Base-by-base conservation (phyloP, 2,113 vertebrate species). In the Percina caprodes region DNA sequence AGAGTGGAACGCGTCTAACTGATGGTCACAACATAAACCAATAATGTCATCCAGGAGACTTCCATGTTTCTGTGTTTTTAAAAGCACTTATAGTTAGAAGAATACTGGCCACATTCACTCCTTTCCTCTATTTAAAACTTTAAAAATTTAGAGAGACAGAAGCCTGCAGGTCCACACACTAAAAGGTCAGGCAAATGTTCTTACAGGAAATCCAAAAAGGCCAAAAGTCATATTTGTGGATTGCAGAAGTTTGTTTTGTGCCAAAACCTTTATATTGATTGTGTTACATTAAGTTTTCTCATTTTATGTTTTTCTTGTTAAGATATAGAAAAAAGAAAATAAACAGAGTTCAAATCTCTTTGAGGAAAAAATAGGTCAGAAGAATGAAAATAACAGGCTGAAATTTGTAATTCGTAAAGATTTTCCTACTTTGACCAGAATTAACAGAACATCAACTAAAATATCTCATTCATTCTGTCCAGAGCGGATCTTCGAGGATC, bases 401-500 rank as follows among this genome's bases (percentile, higher is more conserved):
- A 12, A 56, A 26, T 58, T 58, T 26, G 23, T 15, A 14, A 58
- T 58, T 58, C 2, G 3, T 11, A 12, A 49, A 2, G 48, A 49
- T 18, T 49, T 49, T 2, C 48, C 13, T 30, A 24, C 56, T 23
- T 21, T 69, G 30, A 39, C 30, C 2, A 0, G 3, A 66, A 3
- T 35, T 18, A 23, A 72, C 9, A 35, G 14, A 55, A 23, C 14
- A 42, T 42, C 39, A 42, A 60, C 7, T 58, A 3, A 73, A 68
- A 24, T 24, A 1, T n/a, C 1, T 13, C 4, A 16, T 45, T 65
- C 3, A 0, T 8, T 48, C 5, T 74, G 30, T 66, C 30, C 94
- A 99, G 98, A 99, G 85, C 96, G 98, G 71, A 97, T 99, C 79
- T 99, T 99, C 85, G 98, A 99, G 94, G 98, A 99, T 89, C 97